phyloP scores from a whole-genome alignment of 2,113 vertebrate species.

The Labeo catla region DNA sequence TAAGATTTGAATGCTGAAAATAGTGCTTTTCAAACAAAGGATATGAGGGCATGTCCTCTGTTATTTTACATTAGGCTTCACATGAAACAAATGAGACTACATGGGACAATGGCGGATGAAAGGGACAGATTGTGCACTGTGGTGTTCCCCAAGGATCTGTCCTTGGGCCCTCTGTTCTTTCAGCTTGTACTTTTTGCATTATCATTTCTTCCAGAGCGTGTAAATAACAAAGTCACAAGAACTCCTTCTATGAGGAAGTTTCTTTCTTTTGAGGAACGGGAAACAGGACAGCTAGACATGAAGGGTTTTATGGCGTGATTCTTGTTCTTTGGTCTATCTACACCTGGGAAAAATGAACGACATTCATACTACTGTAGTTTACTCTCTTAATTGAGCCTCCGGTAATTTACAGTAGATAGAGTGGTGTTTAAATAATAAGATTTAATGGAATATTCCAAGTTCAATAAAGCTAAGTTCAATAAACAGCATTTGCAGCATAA shows the following conservation, averaged over 20 bases:
- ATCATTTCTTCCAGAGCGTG: not conserved
- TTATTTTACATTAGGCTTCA: not conserved
- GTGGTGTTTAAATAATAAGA: not conserved
- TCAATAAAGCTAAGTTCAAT: not conserved
- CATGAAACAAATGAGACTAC: not conserved
- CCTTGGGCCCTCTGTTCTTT: conserved; percentile 4
- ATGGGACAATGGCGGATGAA: not conserved
- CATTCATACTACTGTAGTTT: not conserved
- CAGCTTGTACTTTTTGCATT: conserved; percentile 31
- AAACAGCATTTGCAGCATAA: not conserved
- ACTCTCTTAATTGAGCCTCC: not conserved
- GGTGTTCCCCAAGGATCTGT: conserved; percentile 15
- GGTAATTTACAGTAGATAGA: not conserved
- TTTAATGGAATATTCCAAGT: not conserved
- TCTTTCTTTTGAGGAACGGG: not conserved
- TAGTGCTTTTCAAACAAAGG: not conserved
- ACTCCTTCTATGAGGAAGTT: not conserved
- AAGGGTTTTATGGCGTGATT: not conserved
- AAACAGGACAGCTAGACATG: not conserved
- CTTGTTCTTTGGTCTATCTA: not conserved
- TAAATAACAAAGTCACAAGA: not conserved
- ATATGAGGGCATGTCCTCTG: not conserved
- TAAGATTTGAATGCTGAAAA: not conserved
- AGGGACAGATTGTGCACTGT: not conserved
- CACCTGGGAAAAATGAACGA: not conserved